Percentiles rank a stretch among this genome's conserved stretches.
Conservation (phyloP, 2,888 invertebrate species). For the Cantharis rufa region DNA sequence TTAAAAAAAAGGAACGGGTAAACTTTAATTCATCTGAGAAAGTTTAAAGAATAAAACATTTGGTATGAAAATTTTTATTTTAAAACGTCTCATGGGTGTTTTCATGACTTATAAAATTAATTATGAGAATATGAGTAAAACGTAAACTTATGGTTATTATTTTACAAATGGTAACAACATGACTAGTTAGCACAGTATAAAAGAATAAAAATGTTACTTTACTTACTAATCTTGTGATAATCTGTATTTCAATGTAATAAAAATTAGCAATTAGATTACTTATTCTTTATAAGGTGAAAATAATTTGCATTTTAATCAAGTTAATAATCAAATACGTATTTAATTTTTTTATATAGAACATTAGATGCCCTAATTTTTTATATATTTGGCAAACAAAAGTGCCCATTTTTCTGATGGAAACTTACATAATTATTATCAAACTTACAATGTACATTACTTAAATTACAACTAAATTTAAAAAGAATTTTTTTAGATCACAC, state of each 20-base stretch:
- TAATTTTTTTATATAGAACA: not conserved
- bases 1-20: too few species aligned
- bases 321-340: not conserved
- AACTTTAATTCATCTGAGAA: too few species aligned
- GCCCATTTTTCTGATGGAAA: not conserved
- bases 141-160: not conserved
- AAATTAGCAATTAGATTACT: not conserved
- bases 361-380: not conserved
- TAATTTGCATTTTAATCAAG: not conserved
- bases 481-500: not conserved
- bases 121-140: not conserved
- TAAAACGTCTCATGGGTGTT: not conserved
- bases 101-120: not conserved
- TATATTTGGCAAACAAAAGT: not conserved
- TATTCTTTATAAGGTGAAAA: not conserved
- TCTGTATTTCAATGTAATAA: not conserved
- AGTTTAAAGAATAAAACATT: not conserved
- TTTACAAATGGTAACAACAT: constrained; percentile 10
- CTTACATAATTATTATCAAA: not conserved
- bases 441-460: not conserved
- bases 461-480: not conserved
- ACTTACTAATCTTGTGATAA: not conserved
- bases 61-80: not conserved
- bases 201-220: not conserved
- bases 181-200: constrained; percentile 6